Base-by-base conservation (phyloP, 2,888 invertebrate species). In the Balanococcus diminutus region DNA sequence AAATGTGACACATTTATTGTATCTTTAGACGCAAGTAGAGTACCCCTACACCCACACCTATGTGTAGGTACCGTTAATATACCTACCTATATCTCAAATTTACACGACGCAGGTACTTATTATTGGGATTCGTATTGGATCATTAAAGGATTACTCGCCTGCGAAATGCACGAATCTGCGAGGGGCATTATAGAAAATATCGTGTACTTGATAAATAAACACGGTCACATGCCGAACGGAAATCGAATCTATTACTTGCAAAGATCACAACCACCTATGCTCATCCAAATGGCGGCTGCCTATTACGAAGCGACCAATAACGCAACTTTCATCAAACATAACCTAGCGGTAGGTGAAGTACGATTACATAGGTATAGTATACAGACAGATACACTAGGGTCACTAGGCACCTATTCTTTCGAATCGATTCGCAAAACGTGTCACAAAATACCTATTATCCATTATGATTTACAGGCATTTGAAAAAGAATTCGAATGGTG, bases 81-180 rank as follows among this genome's bases (percentile, higher is more conserved):
- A n/a, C n/a, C 11, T 42, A 42, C 42, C 42, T 42, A 42, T 6
- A 8, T 36, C 5, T 42, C 42, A 42, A 9, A 11, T 42, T 42
- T 42, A 14, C 14, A 14, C 42, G 14, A 19, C 51, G 51, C 94
- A 85, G 86, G 86, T 5, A 85, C 85, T 81, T 96, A 96, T 89
- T 96, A 96, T 89, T 96, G 96, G 96, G 96, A 96, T 89, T 93
- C 96, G 0, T 96, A 94, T 89, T 96, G 96, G 96, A 95, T 95
- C 83, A 91, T 96, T 67, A 93, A 94, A 89, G 87, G 96, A 0
- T 90, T 96, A 8, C 90, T 87, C 16, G 39, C 39, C n/a, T 94
- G 94, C 87, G 95, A 93, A 87, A 96, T 96, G 96, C 89, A 91
- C 8, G 90, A 91, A 5, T 96, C 82, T 1, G 88, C 90, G 0